phyloP scores from a whole-genome alignment of 53 echinoderm and acorn worm genomes.

The Apostichopus leukothele region DNA sequence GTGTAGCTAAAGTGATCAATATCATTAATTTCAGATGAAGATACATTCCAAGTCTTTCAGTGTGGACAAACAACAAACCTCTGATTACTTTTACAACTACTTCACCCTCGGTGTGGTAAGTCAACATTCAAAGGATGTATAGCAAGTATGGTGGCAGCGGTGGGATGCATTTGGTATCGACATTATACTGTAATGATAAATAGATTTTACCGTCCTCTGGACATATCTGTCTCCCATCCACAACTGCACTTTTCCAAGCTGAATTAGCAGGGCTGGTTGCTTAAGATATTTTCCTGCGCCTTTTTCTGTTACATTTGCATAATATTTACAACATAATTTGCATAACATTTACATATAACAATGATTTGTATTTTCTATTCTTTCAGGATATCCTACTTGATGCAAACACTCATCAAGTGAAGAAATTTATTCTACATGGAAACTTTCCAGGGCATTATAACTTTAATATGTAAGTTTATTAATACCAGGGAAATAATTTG shows the following conservation, averaged over 20 bases:
- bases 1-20: background rate
- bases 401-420: slow-evolving; percentile 86
- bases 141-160: background rate
- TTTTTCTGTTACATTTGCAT: too few species aligned
- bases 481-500: background rate
- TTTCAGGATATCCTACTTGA: slow-evolving; percentile 92
- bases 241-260: too few species aligned
- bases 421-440: slow-evolving; percentile 95
- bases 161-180: slow-evolving; percentile 55
- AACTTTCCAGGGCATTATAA: slow-evolving; percentile 98
- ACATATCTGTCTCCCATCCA: too few species aligned
- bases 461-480: slow-evolving; percentile 92
- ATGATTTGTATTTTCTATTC: background rate
- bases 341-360: too few species aligned
- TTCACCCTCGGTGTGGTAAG: slow-evolving; percentile 97
- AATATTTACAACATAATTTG: too few species aligned
- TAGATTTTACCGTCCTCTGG: too few species aligned
- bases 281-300: too few species aligned
- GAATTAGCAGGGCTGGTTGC: too few species aligned
- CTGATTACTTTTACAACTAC: slow-evolving; percentile 98
- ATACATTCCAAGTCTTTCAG: slow-evolving; percentile 91
- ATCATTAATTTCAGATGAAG: slow-evolving; percentile 71
- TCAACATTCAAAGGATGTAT: background rate
- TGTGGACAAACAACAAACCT: slow-evolving; percentile 83
- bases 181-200: too few species aligned